phyloP scores from a whole-genome alignment of 2,888 invertebrate genomes.

The Amorpha juglandis region DNA sequence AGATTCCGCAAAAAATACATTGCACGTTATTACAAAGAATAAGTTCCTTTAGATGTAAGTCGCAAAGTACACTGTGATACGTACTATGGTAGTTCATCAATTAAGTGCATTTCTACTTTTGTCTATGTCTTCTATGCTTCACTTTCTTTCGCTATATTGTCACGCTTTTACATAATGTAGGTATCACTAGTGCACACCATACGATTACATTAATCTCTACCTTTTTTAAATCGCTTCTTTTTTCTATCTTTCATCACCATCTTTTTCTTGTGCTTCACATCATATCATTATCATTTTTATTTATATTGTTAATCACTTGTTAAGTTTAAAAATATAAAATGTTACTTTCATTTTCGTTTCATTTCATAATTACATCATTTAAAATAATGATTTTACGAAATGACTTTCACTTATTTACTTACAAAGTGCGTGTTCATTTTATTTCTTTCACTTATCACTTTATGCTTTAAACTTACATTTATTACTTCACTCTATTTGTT shows the following conservation, averaged over 20 bases:
- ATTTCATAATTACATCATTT: slow-evolving; percentile 42
- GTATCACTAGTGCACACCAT: slow-evolving; percentile 9
- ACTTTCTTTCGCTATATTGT: slow-evolving; percentile 29
- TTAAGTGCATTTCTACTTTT: slow-evolving; percentile 32
- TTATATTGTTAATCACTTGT: slow-evolving; percentile 27
- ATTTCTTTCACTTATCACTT: not conserved
- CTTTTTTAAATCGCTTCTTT: slow-evolving; percentile 24
- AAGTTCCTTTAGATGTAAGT: slow-evolving; percentile 65
- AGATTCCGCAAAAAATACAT: slow-evolving; percentile 59
- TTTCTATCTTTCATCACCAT: slow-evolving; percentile 24
- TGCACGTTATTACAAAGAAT: slow-evolving; percentile 51
- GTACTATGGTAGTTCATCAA: slow-evolving; percentile 63
- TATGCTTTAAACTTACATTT: slow-evolving; percentile 2
- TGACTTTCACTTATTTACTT: slow-evolving; percentile 26
- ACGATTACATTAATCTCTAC: slow-evolving; percentile 1
- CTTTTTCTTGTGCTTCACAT: slow-evolving; percentile 15
- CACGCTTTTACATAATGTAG: slow-evolving; percentile 26
- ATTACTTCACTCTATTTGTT: slow-evolving; percentile 4
- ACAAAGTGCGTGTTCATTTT: not conserved
- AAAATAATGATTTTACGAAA: slow-evolving; percentile 22
- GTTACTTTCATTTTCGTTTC: slow-evolving; percentile 50
- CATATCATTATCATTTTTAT: slow-evolving; percentile 38
- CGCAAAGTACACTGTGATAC: slow-evolving; percentile 79
- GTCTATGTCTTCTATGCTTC: slow-evolving; percentile 28
- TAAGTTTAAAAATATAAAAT: slow-evolving; percentile 42